These are phyloP conservation scores for Gephyroberyx darwinii DNA, from an alignment of 2,797 vertebrate species.

Conservation along the genomic window DNA sequence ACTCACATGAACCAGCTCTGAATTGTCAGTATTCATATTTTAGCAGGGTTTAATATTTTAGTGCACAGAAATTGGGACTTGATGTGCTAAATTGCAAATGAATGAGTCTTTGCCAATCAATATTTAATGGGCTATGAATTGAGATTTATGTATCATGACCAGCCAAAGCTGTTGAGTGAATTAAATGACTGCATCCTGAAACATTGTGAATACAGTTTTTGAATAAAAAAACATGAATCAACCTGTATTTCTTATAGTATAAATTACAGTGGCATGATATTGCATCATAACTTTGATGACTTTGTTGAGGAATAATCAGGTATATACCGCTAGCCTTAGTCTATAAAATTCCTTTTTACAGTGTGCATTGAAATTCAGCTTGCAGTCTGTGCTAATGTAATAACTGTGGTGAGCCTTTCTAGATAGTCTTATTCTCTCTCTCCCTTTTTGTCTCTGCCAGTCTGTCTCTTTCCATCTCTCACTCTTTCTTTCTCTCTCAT, in stretches of 20 bases:
- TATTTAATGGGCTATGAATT: slow-evolving; percentile 73
- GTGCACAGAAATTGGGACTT: slow-evolving; percentile 52
- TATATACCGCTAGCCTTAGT: not conserved
- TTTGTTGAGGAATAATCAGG: not conserved
- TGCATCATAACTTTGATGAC: not conserved
- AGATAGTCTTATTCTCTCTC: not conserved
- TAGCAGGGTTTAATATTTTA: slow-evolving; percentile 67
- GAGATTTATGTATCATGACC: slow-evolving; percentile 52
- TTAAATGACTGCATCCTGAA: slow-evolving; percentile 34
- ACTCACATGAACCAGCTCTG: slow-evolving; percentile 44
- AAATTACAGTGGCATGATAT: not conserved
- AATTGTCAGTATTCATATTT: slow-evolving; percentile 50
- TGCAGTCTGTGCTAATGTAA: not conserved
- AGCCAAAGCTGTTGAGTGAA: slow-evolving; percentile 46
- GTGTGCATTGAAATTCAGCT: not conserved
- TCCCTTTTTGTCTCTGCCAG: not conserved
- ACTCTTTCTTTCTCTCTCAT: not conserved
- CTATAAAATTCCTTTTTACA: not conserved
- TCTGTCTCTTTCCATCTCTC: not conserved
- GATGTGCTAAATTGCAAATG: slow-evolving; percentile 66
- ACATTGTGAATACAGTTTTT: slow-evolving; percentile 30
- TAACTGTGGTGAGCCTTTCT: slow-evolving; percentile 2
- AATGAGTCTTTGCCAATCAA: slow-evolving; percentile 64
- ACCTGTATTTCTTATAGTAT: not conserved
- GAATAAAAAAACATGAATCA: slow-evolving; percentile 34